Conservation (phyloP, 2,113 vertebrate genomes). For the Bufo bufo region DNA sequence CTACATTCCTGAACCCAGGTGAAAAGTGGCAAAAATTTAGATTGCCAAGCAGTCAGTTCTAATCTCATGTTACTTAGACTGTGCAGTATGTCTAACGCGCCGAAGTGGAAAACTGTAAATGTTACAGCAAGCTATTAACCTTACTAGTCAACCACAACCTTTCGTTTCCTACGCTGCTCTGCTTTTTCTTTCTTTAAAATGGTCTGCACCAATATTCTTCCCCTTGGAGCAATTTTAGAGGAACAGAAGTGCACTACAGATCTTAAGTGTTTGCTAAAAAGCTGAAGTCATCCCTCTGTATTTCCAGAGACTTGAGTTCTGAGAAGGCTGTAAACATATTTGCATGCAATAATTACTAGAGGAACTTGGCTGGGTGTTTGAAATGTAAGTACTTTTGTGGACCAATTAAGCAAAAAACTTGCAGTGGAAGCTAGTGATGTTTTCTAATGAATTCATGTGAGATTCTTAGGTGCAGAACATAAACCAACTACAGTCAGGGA, state of each 20-base stretch:
- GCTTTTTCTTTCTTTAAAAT: slow-evolving; percentile 57
- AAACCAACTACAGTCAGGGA: background rate
- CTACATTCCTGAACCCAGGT: slow-evolving; percentile 55
- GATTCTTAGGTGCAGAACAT: background rate
- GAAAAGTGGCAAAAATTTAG: slow-evolving; percentile 58
- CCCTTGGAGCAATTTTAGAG: slow-evolving; percentile 51
- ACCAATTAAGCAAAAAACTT: slow-evolving; percentile 50
- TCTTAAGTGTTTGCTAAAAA: slow-evolving; percentile 58
- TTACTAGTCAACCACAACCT: slow-evolving; percentile 59
- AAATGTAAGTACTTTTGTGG: slow-evolving; percentile 53
- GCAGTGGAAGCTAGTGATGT: slow-evolving; percentile 2
- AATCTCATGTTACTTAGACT: slow-evolving; percentile 57
- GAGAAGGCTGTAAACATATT: slow-evolving; percentile 54
- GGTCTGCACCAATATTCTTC: slow-evolving; percentile 52
- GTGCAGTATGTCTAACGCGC: slow-evolving; percentile 54
- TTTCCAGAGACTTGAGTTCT: slow-evolving; percentile 46
- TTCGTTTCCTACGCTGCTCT: slow-evolving; percentile 55
- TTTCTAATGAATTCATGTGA: background rate
- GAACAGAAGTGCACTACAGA: slow-evolving; percentile 50
- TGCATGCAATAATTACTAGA: slow-evolving; percentile 53
- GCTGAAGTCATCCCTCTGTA: slow-evolving; percentile 52
- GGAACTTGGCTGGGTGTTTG: slow-evolving; percentile 42
- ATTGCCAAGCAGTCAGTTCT: slow-evolving; percentile 57
- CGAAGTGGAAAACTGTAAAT: slow-evolving; percentile 57
- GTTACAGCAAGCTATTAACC: slow-evolving; percentile 60